These are phyloP conservation scores for Temnothorax curvispinosus DNA, from an alignment of 1,140 invertebrate species.

Conservation along the genomic window DNA sequence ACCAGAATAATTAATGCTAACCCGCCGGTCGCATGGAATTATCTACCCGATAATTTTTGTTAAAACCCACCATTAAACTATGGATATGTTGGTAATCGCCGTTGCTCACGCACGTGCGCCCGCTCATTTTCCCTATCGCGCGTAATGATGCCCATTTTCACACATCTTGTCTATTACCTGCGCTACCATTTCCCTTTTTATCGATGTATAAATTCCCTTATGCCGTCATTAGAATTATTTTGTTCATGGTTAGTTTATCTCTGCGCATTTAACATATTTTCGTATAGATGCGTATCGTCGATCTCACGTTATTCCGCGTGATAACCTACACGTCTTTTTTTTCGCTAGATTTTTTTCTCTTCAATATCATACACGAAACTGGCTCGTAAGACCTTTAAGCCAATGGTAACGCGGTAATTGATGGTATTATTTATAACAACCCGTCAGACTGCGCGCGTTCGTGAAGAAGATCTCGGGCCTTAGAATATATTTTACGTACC, in stretches of 20 bases:
- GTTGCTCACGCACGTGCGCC: conserved; percentile 66
- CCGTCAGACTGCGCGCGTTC: conserved; percentile 11
- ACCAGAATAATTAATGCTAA: conserved; percentile 70
- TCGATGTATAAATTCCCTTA: conserved; percentile 18
- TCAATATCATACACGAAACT: neutral
- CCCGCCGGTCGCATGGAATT: conserved; percentile 68
- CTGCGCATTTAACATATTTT: conserved; percentile 15
- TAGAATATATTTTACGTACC: conserved; percentile 26
- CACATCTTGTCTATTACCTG: conserved; percentile 32
- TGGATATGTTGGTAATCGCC: conserved; percentile 67
- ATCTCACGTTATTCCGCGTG: neutral
- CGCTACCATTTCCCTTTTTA: conserved; percentile 19
- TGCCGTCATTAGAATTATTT: conserved; percentile 31
- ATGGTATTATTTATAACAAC: conserved; percentile 43
- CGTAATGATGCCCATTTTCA: conserved; percentile 65
- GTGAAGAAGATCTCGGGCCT: conserved; percentile 37
- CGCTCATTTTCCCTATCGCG: conserved; percentile 66
- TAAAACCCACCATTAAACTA: conserved; percentile 70
- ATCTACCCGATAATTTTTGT: conserved; percentile 73
- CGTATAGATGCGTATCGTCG: neutral
- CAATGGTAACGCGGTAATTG: conserved; percentile 41
- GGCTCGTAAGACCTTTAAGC: neutral
- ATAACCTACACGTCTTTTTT: neutral
- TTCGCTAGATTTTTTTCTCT: neutral
- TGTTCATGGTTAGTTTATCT: conserved; percentile 4